Base-by-base conservation (phyloP, 2,888 invertebrate genomes). In the Phortica magna region DNA sequence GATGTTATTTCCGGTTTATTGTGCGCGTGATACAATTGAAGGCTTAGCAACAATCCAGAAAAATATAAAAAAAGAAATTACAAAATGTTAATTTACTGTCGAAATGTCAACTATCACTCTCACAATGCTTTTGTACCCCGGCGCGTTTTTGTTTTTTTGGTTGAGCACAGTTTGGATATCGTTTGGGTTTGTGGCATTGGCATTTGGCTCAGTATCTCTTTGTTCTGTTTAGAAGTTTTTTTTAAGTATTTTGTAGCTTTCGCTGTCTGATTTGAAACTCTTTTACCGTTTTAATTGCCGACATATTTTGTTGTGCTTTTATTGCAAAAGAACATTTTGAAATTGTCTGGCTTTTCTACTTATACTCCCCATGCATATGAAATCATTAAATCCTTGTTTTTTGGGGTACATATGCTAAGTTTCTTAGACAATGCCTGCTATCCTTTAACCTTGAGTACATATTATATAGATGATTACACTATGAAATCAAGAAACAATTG, bases 1-100 rank as follows among this genome's bases (percentile, higher is more conserved):
- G 90, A 91, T 89, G 90, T 90, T 77, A 82, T 88, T 90, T 91
- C 91, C 91, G 91, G 88, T 89, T 90, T 89, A 87, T 91, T 82
- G 84, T 89, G 76, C 80, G 53, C 39, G 55, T 48, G 55, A n/a
- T 43, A 14, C 22, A 71, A 71, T n/a, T 55, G 70, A 71, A 71
- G 70, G 70, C 55, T 71, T 41, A 41, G n/a, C 70, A 48, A 48
- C 57, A 12, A n/a, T 59, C 39, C 17, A 72, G 48, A 42, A 53
- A 78, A 59, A 43, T 48, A 12, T 59, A 68, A 53, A 67, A 74
- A 68, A 68, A 68, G 43, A 68, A 22, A 43, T 42, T n/a, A 19
- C 9, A 42, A 68, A 68, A 43, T 67, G 22, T 31, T 19, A 61
- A 61, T 31, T 74, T 74, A 53, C 39, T 70, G 59, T 70, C 70